Evolutionary conservation across 1,140 invertebrate species (phyloP).

Genomic region (Heliconius congener): DNA sequence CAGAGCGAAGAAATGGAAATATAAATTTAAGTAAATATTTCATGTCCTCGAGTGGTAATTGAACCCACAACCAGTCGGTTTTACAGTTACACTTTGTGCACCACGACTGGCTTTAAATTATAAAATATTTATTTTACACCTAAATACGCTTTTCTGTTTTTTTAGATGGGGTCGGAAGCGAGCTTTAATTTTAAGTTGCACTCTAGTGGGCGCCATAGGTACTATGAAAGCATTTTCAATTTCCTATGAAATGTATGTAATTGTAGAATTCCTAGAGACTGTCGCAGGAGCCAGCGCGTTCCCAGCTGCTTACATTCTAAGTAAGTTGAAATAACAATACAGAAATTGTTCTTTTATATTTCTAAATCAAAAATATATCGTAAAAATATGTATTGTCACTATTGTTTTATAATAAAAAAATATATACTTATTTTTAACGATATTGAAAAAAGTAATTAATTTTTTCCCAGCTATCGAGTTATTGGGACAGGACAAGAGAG

Average conservation of each 20-base stretch:
- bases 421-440: neutral
- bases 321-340: slow-evolving; percentile 48
- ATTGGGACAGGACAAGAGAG: slow-evolving; percentile 67
- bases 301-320: slow-evolving; percentile 74
- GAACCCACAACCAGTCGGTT: too few species aligned
- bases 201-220: slow-evolving; percentile 67
- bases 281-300: slow-evolving; percentile 79
- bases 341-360: neutral
- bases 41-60: too few species aligned
- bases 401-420: too few species aligned
- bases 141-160: too few species aligned
- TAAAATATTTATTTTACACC: too few species aligned
- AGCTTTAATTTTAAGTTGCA: slow-evolving; percentile 63
- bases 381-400: too few species aligned
- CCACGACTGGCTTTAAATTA: too few species aligned
- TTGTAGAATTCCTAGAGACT: slow-evolving; percentile 86
- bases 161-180: slow-evolving; percentile 70
- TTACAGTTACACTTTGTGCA: too few species aligned
- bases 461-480: slow-evolving; percentile 68
- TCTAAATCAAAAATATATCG: neutral
- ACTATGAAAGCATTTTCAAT: slow-evolving; percentile 83
- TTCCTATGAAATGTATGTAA: slow-evolving; percentile 84
- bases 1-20: too few species aligned
- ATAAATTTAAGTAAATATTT: too few species aligned
- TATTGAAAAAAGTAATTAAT: slow-evolving; percentile 1